phyloP scores from a whole-genome alignment of 2,113 vertebrate genomes.

The Aptenodytes patagonicus region DNA sequence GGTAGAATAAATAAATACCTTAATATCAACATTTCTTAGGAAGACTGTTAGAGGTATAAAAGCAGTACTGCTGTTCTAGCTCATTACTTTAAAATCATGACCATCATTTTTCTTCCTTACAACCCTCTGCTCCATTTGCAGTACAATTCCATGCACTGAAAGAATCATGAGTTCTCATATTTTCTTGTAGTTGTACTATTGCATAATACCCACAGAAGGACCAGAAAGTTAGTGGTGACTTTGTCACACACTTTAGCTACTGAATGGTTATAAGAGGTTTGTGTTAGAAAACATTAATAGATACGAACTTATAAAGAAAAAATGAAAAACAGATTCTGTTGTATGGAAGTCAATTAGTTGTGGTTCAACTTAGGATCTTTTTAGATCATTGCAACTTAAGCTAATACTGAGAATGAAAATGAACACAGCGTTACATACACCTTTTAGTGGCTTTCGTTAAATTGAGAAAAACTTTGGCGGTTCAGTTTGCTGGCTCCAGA shows the following conservation, averaged over 20 bases:
- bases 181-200: not conserved
- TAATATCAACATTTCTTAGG: not conserved
- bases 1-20: not conserved
- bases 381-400: not conserved
- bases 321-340: not conserved
- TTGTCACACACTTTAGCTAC: not conserved
- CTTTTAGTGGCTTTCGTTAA: not conserved
- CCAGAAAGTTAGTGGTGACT: not conserved
- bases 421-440: not conserved
- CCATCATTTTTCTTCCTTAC: not conserved
- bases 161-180: not conserved
- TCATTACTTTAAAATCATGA: not conserved
- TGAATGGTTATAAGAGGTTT: not conserved
- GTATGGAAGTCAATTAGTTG: not conserved
- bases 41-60: not conserved
- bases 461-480: not conserved
- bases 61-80: not conserved
- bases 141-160: not conserved
- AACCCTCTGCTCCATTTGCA: not conserved
- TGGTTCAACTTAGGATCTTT: not conserved
- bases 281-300: not conserved
- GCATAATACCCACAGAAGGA: not conserved
- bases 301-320: not conserved
- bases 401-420: not conserved
- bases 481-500: not conserved